Percentiles rank a stretch among this genome's conserved stretches.
Evolutionary conservation across 2,888 invertebrate genomes (phyloP).

Genomic region (Zonitis immaculata): DNA sequence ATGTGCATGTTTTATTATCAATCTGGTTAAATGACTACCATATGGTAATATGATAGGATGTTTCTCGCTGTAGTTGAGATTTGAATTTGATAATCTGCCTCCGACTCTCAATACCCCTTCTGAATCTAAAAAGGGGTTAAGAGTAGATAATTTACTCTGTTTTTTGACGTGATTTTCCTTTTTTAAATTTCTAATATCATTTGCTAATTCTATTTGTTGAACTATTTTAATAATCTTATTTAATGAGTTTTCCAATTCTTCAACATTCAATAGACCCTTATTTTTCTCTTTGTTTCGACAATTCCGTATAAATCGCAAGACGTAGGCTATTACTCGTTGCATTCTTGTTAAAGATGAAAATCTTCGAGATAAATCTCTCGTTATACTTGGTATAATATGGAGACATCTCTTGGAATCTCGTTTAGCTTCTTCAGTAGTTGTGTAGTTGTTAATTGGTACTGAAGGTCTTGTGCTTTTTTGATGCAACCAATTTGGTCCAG

Average conservation of each 20-base stretch:
- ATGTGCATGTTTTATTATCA: neutral
- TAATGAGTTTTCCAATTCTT: neutral
- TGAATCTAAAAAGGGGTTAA: neutral
- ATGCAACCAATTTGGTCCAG: constrained; percentile 10
- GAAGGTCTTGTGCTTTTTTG: neutral
- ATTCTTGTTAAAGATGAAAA: constrained; percentile 2
- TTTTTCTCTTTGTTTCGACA: neutral
- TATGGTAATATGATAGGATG: neutral
- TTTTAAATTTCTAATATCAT: neutral
- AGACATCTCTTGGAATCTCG: neutral
- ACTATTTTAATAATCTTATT: neutral
- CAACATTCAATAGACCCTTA: neutral
- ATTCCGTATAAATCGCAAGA: neutral
- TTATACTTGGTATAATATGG: neutral
- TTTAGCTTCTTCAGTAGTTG: constrained; percentile 1
- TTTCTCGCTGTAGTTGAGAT: neutral
- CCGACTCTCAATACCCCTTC: neutral
- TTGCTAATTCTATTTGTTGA: neutral
- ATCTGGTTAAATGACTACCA: neutral
- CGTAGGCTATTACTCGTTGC: neutral
- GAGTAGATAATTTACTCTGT: neutral
- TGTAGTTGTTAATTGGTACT: neutral
- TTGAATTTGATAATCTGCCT: neutral
- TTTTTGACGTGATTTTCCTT: neutral
- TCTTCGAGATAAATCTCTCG: neutral